Evolutionary conservation across 1,140 invertebrate species (phyloP).

Genomic region (Eupristina koningsbergeri): DNA sequence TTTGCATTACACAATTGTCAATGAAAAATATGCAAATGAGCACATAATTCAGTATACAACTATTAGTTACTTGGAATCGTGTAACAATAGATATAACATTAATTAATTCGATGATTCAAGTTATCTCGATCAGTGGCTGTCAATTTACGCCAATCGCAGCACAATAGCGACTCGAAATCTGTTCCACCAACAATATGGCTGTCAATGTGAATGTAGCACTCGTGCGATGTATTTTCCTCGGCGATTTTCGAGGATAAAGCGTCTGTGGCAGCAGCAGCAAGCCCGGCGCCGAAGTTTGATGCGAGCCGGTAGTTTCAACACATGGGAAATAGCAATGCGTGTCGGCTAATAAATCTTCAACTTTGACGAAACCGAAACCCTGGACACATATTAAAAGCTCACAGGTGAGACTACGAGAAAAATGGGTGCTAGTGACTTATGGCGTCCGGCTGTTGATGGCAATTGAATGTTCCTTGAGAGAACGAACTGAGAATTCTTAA

Average conservation of each 20-base stretch:
- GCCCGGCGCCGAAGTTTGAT: conserved; percentile 63
- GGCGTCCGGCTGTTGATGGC: background rate
- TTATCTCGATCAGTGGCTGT: too few species aligned
- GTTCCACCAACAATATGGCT: conserved; percentile 86
- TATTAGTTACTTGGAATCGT: too few species aligned
- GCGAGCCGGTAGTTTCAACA: conserved; percentile 59
- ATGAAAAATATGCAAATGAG: too few species aligned
- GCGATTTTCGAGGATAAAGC: conserved; percentile 70
- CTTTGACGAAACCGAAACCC: background rate
- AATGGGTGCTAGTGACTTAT: background rate
- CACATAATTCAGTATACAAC: too few species aligned
- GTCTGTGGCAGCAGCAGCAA: conserved; percentile 57
- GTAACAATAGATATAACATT: too few species aligned
- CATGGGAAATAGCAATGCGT: conserved; percentile 68
- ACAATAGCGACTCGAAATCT: conserved; percentile 81
- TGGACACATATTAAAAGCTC: background rate
- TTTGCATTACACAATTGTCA: too few species aligned
- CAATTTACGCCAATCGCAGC: conserved; percentile 80
- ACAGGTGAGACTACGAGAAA: conserved; percentile 10
- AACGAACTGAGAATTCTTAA: background rate
- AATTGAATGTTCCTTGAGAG: background rate
- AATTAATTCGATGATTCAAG: too few species aligned
- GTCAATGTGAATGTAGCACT: conserved; percentile 91
- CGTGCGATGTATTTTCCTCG: conserved; percentile 86
- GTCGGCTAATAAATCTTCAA: conserved; percentile 65